A percentile compares a stretch with the other conserved stretches of the same genome.
Evolutionary conservation across 2,888 invertebrate genomes (phyloP).

Genomic region (Phrixothrix hirtus): DNA sequence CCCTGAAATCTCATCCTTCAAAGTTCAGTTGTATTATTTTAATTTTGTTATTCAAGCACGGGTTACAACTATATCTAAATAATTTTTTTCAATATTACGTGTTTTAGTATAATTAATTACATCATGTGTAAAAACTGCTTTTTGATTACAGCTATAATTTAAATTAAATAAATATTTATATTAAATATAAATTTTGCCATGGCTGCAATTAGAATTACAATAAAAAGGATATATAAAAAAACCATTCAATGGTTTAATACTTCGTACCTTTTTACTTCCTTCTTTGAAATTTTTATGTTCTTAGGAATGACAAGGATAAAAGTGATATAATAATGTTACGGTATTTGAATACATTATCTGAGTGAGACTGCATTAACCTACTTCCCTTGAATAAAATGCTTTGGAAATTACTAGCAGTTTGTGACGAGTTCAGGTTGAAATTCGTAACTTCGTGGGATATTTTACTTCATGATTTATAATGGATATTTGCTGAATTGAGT

Average conservation of each 20-base stretch:
- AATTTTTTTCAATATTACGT: no score
- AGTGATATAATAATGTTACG: constrained; percentile 17
- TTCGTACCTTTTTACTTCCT: neutral
- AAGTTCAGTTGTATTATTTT: no score
- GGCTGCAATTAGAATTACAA: no score
- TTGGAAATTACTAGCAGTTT: constrained; percentile 39
- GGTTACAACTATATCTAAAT: no score
- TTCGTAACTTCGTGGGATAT: constrained; percentile 35
- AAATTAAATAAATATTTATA: no score
- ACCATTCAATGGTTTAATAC: neutral
- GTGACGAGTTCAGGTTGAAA: constrained; percentile 37
- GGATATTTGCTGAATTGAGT: constrained; percentile 35
- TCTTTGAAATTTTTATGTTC: constrained; percentile 9
- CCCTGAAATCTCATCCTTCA: neutral
- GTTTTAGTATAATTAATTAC: no score
- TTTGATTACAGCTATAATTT: no score
- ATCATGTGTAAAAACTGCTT: no score
- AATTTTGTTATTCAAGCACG: no score
- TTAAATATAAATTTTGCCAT: no score
- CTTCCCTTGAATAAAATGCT: constrained; percentile 40
- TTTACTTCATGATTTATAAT: constrained; percentile 37
- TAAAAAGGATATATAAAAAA: no score
- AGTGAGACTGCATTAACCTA: constrained; percentile 38
- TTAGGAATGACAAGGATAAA: constrained; percentile 17
- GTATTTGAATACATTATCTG: constrained; percentile 31